Evolutionary conservation across 2,113 vertebrate genomes (phyloP), one percentile per base, ranked within the genome.

Genomic region (Columbina picui): DNA sequence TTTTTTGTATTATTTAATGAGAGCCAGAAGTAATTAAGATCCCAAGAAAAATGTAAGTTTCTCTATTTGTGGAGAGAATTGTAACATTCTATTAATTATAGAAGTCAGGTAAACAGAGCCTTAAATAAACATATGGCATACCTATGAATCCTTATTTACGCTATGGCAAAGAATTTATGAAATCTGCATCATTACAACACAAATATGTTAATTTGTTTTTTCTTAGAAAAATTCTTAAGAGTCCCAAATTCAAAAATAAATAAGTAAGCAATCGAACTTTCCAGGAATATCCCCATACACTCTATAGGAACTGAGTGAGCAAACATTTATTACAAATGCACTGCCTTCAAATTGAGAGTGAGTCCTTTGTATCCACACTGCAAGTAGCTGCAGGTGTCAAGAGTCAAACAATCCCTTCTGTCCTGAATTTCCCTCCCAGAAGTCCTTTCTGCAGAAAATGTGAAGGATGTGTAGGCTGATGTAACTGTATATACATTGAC

Each of bases 261-360:
- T 14, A 74, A 19, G 20, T 30, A 53, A 70, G 59, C 1, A 59
- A n/a, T 0, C 39, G 7, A 87, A 25, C 6, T 57, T 74, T 45
- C 9, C 25, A 53, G 10, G 7, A 52, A 60, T 50, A 69, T 1
- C 9, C 6, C 34, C 65, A 10, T 19, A 45, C 8, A 45, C 43
- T 18, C 1, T 17, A 2, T 0, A 56, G 6, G 9, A 70, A 7
- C 49, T 49, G 9, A 80, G 4, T 47, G 30, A n/a, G 32, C 19
- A 64, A 79, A 76, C 15, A 32, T 3, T 79, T 60, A 18, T 7
- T 68, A 10, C 1, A 71, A 59, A 55, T 30, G 3, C 3, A 7
- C 20, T 86, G 4, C 8, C 53, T 76, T 80, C 17, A 41, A 41
- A 41, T 1, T 15, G 12, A 34, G 13, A 83, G 5, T 17, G 22